phyloP scores from a whole-genome alignment of 2,797 vertebrate species.

The Triplophysa yarkandensis region DNA sequence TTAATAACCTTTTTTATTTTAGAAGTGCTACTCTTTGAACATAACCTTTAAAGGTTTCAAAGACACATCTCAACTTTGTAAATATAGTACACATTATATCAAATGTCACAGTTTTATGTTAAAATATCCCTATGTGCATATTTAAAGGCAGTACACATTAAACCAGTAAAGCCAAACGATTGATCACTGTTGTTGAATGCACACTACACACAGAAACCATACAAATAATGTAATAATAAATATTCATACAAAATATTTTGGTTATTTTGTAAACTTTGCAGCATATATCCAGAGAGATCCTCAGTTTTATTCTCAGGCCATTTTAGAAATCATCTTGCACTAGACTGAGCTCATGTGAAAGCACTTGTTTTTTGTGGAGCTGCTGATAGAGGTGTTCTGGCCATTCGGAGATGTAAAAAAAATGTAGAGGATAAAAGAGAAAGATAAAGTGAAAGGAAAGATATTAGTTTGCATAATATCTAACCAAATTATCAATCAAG shows the following conservation, averaged over 20 bases:
- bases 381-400: constrained; percentile 92
- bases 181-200: neutral
- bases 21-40: neutral
- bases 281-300: too few species aligned
- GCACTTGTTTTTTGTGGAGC: constrained; percentile 93
- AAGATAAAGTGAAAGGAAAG: constrained; percentile 21
- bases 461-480: constrained; percentile 11
- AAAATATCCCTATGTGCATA: neutral
- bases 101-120: constrained; percentile 5
- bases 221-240: neutral
- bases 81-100: neutral
- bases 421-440: constrained; percentile 70
- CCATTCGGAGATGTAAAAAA: constrained; percentile 79
- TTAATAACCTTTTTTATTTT: neutral
- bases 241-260: neutral
- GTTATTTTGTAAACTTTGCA: neutral
- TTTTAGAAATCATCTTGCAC: constrained; percentile 82
- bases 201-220: neutral
- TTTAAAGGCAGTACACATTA: neutral
- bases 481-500: constrained; percentile 5
- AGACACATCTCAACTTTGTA: constrained; percentile 31
- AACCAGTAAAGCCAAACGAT: neutral
- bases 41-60: neutral
- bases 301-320: constrained; percentile 57
- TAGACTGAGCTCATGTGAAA: constrained; percentile 93